phyloP scores from a whole-genome alignment of 2,888 invertebrate species.

The Acanthococcus lagerstroemiae region DNA sequence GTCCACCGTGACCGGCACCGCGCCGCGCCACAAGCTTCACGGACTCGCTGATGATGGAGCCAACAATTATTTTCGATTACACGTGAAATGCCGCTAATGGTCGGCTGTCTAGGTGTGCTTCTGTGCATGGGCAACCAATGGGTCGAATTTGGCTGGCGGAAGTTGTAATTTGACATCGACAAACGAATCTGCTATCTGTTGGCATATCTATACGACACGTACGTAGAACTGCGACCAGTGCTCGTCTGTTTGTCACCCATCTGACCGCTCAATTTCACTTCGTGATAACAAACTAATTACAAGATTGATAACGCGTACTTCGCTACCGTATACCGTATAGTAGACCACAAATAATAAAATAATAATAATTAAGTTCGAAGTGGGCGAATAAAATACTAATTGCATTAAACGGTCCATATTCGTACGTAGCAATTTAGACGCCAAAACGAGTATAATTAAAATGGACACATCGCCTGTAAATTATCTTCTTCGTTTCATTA shows the following conservation, averaged over 20 bases:
- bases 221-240: too few species aligned
- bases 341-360: conserved; percentile 22
- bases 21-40: too few species aligned
- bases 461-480: conserved; percentile 27
- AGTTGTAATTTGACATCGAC: too few species aligned
- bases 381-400: conserved; percentile 26
- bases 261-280: conserved; percentile 10
- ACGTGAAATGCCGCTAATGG: too few species aligned
- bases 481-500: conserved; percentile 20
- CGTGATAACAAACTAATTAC: conserved; percentile 22
- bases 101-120: too few species aligned
- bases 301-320: conserved; percentile 16
- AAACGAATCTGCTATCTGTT: too few species aligned
- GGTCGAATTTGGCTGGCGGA: too few species aligned
- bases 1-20: too few species aligned
- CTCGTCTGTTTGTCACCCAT: conserved; percentile 21
- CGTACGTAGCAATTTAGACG: conserved; percentile 26
- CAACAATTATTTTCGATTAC: too few species aligned
- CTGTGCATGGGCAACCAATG: too few species aligned
- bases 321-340: conserved; percentile 6
- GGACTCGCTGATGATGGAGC: too few species aligned
- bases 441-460: conserved; percentile 25
- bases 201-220: too few species aligned
- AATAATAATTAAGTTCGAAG: conserved; percentile 25
- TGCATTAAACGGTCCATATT: conserved; percentile 28